A percentile compares a stretch with the other conserved stretches of the same genome.
Evolutionary conservation across 2,797 vertebrate species (phyloP).

Genomic region (Mormyrus proboscirostris): DNA sequence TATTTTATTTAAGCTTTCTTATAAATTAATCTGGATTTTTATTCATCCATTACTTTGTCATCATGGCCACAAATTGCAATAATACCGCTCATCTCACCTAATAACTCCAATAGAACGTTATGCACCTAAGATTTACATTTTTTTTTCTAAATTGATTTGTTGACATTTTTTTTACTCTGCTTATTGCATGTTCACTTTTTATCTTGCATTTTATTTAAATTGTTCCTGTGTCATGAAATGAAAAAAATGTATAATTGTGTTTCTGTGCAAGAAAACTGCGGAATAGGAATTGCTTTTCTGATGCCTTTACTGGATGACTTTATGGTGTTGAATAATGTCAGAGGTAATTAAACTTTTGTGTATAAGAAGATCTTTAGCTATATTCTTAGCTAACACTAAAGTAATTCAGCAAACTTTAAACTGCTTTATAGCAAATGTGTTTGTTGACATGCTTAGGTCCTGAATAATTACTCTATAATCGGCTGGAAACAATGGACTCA

Average conservation of each 20-base stretch:
- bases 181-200: neutral
- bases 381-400: neutral
- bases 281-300: neutral
- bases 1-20: neutral
- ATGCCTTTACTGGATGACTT: neutral
- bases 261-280: neutral
- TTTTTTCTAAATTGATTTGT: neutral
- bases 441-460: neutral
- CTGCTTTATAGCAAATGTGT: neutral
- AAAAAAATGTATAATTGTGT: neutral
- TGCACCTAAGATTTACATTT: neutral
- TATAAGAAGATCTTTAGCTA: slow-evolving; percentile 1
- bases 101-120: neutral
- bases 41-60: neutral
- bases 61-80: neutral
- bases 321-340: neutral
- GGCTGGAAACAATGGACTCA: neutral
- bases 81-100: neutral
- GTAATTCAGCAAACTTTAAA: neutral
- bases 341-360: neutral
- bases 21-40: neutral
- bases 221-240: neutral
- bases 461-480: neutral
- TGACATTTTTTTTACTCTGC: neutral
- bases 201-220: neutral